These are phyloP conservation scores for Desmophyllum pertusum DNA, from an alignment of 92 coral and sea anemone species.

Conservation along the genomic window DNA sequence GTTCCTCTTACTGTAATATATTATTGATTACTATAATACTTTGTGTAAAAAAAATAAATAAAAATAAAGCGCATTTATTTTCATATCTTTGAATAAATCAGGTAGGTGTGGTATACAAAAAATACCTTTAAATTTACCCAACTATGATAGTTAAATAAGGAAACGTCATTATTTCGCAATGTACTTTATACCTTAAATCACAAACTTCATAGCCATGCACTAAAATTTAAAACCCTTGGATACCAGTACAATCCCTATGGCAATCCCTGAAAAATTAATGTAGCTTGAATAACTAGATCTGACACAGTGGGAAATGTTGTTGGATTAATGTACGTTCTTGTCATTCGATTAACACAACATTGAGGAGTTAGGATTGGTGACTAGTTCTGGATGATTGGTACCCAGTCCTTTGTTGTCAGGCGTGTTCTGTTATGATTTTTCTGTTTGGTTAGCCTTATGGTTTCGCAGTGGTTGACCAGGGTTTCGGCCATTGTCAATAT, in stretches of 20 bases:
- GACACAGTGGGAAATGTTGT: no score
- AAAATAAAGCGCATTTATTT: neutral
- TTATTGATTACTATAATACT: no score
- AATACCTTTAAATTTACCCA: neutral
- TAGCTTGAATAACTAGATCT: no score
- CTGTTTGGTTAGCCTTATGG: conserved; percentile 41
- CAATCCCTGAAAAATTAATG: no score
- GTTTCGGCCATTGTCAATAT: conserved; percentile 25
- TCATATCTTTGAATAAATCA: neutral
- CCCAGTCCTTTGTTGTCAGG: neutral
- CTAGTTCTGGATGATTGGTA: neutral
- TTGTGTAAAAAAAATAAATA: no score
- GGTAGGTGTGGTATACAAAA: neutral
- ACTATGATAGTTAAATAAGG: no score
- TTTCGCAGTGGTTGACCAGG: neutral
- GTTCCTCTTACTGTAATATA: no score
- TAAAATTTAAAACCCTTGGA: no score
- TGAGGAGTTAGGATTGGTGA: neutral
- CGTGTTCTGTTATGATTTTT: neutral
- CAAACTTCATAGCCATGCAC: neutral
- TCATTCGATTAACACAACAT: no score
- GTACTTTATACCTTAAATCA: neutral
- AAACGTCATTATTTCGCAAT: neutral
- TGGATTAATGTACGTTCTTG: no score
- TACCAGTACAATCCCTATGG: no score